Base-by-base conservation (phyloP, 1,140 invertebrate species). In the Euwallacea similis region DNA sequence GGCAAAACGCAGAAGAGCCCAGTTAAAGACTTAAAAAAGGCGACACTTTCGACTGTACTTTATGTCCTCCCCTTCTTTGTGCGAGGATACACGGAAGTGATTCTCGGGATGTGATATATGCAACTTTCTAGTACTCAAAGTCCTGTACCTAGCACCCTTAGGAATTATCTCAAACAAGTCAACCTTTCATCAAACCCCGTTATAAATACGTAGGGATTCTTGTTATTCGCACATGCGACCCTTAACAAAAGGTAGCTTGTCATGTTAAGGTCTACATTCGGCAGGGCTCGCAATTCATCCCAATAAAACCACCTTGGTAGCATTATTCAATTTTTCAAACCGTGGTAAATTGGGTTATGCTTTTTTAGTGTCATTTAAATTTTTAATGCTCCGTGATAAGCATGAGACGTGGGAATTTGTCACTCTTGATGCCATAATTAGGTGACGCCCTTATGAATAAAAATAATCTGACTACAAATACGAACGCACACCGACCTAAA, bases 371-470 rank as follows among this genome's bases (percentile, higher is more conserved):
- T 44, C 47, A 55, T 55, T 66, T 66, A 15, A 66, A 54, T 55
- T 66, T 55, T 66, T 66, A 66, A 66, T 42, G 16, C 15, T 16
- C 6, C 7, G 1, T 43, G 54, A 66, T 7, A 13, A 33, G 47
- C 64, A 16, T 66, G 64, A n/a, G 64, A 66, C 64, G 42, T 66
- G 64, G 42, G 64, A 66, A 66, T 66, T 66, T 66, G 64, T 66
- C 64, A 66, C n/a, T 7, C 55, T 58, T 54, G 42, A 55, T 55
- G 15, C 10, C 10, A 58, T 66, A 55, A 66, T 58, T 66, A 8
- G 11, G 50, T n/a, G 6, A 6, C 15, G 8, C 15, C 50, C 50
- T 15, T 53, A 53, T 53, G 11, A 53, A 15, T 6, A 53, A 53
- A 53, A 33, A 33, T 33, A 33, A 33, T 33, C 4, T 33, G 46